Evolutionary conservation across 2,113 vertebrate genomes (phyloP).

Genomic region (Arvicanthis niloticus): DNA sequence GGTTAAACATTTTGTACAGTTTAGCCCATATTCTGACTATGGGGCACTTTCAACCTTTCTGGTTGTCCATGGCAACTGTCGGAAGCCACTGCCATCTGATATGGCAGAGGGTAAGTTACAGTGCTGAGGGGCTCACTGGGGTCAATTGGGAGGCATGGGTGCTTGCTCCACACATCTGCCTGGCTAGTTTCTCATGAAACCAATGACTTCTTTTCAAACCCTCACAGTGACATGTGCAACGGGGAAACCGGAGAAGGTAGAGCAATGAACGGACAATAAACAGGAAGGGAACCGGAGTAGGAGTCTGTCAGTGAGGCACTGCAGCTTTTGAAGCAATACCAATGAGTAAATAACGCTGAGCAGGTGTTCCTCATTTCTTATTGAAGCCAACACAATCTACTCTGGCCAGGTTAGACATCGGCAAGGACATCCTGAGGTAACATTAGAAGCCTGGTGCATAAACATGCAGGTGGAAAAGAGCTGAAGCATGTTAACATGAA

Average conservation of each 20-base stretch:
- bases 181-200: background rate
- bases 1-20: background rate
- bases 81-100: background rate
- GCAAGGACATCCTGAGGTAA: background rate
- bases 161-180: background rate
- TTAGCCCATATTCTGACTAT: background rate
- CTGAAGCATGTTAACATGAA: background rate
- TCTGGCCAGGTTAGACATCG: background rate
- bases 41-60: background rate
- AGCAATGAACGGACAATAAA: background rate
- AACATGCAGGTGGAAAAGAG: background rate
- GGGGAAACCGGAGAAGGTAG: conserved; percentile 13
- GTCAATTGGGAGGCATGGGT: background rate
- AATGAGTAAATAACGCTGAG: conserved; percentile 10
- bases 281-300: conserved; percentile 3
- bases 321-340: background rate
- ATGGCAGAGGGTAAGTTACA: background rate
- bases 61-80: background rate
- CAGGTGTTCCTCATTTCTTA: conserved; percentile 1
- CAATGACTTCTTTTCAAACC: background rate
- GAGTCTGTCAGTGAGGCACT: background rate
- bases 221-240: background rate
- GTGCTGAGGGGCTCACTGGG: background rate
- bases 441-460: background rate
- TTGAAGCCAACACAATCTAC: background rate